These are phyloP conservation scores for Actinernus sp. DNA, from an alignment of 92 coral and sea anemone genomes.

Conservation along the genomic window DNA sequence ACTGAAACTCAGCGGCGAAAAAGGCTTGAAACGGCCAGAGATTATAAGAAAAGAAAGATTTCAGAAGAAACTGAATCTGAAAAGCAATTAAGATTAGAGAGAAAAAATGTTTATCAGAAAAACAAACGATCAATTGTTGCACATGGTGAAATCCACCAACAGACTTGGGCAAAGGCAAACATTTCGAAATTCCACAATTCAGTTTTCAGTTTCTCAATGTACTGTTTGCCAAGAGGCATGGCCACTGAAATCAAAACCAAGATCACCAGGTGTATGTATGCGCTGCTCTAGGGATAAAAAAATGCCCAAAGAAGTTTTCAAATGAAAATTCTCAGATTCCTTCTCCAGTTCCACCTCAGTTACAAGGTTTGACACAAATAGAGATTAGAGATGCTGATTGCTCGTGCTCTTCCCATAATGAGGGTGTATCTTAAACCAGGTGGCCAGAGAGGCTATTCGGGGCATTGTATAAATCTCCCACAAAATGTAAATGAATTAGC, in stretches of 20 bases:
- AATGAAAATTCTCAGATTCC: conserved; percentile 45
- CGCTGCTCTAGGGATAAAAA: conserved; percentile 51
- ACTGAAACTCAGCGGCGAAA: not conserved
- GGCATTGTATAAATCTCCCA: conserved; percentile 60
- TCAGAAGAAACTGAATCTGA: not conserved
- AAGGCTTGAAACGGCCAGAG: not conserved
- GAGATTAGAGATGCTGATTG: too few relatives aligned
- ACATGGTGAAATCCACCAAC: conserved; percentile 65
- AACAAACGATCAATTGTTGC: too few relatives aligned
- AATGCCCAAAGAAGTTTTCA: conserved; percentile 49
- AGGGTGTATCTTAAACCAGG: conserved; percentile 61
- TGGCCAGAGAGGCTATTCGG: conserved; percentile 53
- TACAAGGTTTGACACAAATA: too few relatives aligned
- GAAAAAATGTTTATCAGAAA: not conserved
- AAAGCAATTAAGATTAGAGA: not conserved
- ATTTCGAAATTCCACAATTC: too few relatives aligned
- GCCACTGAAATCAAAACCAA: too few relatives aligned
- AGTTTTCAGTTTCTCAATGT: conserved; percentile 46
- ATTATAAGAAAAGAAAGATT: not conserved
- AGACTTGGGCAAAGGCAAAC: conserved; percentile 72
- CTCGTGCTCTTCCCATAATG: conserved; percentile 44
- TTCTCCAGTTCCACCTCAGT: too few relatives aligned
- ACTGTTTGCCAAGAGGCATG: too few relatives aligned
- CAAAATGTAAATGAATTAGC: conserved; percentile 56
- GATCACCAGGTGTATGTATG: conserved; percentile 31